Evolutionary conservation across 2,888 invertebrate species (phyloP), one percentile per base, ranked within the genome.

Genomic region (Nycteola revayana): DNA sequence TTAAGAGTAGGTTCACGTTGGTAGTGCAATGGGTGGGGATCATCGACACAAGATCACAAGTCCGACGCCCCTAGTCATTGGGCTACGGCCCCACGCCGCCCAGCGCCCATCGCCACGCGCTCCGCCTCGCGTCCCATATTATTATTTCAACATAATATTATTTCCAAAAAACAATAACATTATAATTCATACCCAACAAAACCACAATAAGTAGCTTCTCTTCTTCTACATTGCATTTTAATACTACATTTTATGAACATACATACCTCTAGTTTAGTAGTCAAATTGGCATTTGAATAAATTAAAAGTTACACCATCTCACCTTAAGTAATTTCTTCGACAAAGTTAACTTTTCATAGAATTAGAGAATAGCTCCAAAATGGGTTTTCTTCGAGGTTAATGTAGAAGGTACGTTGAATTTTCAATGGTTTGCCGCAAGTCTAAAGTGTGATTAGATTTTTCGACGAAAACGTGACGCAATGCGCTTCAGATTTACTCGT

Each of bases 251-350:
- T 29, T 25, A 32, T 30, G 22, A 25, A 22, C 25, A 21, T 32
- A 8, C 20, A 10, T 25, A 35, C 33, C 44, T 25, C 50, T 57
- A 65, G 60, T 72, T 71, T 61, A 61, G 56, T 62, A 79, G 77
- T 77, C 73, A 77, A 77, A 80, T 80, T 73, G 66, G 57, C 48
- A 50, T 49, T 59, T 75, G 79, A 78, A 81, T 80, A 73, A 73
- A 76, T 81, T 78, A 72, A 73, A 76, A 74, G 60, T 68, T 62
- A 36, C 48, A 3, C 10, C 33, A 32, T 32, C 42, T 40, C 49
- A 48, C 36, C 55, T 51, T 44, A 27, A 36, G 52, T 66, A 71
- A 75, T 77, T 75, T 76, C 73, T 75, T 73, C 71, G 66, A 51
- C 47, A 50, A 56, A 76, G 60, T 76, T 72, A 74, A 64, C 54